Percentiles rank a stretch among this genome's conserved stretches.
Conservation (phyloP, 1,140 invertebrate genomes). For the Marisa cornuarietis region DNA sequence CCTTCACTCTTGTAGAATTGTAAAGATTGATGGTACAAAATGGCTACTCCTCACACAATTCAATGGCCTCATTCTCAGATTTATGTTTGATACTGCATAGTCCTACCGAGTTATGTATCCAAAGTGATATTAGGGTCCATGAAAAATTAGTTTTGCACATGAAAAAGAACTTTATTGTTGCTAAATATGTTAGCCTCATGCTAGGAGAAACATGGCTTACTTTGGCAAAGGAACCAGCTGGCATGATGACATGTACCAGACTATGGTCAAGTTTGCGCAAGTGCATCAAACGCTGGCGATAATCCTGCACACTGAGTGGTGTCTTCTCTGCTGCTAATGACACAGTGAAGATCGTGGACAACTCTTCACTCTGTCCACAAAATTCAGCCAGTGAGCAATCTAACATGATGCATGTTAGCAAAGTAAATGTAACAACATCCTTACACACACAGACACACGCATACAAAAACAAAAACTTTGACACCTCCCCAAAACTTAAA, state of each 20-base stretch:
- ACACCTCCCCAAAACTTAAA: not conserved
- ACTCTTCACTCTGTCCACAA: not conserved
- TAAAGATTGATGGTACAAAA: no score
- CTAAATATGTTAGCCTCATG: no score
- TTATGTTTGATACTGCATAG: no score
- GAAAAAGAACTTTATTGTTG: not conserved
- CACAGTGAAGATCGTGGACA: slow-evolving; percentile 70
- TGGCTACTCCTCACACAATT: no score
- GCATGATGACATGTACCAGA: slow-evolving; percentile 56
- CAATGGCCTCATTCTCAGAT: no score
- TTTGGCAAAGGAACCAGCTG: slow-evolving; percentile 46
- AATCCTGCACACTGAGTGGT: slow-evolving; percentile 76
- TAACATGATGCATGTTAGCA: not conserved
- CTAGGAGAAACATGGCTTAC: slow-evolving; percentile 32
- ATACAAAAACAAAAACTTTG: no score
- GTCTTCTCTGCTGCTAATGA: slow-evolving; percentile 78
- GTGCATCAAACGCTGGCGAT: slow-evolving; percentile 78
- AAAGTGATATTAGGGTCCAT: no score
- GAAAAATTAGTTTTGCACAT: no score
- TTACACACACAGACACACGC: not conserved
- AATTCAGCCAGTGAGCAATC: not conserved
- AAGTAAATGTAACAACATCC: not conserved
- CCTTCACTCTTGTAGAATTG: no score
- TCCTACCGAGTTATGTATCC: no score
- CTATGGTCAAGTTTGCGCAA: slow-evolving; percentile 76